Conservation (phyloP, 2,113 vertebrate genomes). For the Meles meles region DNA sequence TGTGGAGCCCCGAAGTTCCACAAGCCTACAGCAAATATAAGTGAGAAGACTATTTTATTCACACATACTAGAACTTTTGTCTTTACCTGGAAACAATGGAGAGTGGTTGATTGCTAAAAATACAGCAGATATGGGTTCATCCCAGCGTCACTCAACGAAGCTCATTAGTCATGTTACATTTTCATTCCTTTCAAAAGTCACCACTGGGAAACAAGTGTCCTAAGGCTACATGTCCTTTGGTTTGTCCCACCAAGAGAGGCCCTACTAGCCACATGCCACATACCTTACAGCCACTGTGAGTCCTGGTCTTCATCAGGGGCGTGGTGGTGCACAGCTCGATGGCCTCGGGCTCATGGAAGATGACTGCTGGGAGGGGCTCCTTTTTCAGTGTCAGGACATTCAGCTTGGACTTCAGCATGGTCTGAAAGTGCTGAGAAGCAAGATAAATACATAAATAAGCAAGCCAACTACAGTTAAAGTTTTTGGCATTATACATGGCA, state of each 20-base stretch:
- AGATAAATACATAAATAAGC: background rate
- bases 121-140: background rate
- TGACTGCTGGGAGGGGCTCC: slow-evolving; percentile 95
- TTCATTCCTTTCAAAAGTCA: background rate
- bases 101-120: background rate
- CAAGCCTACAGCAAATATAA: background rate
- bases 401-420: slow-evolving; percentile 98
- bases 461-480: background rate
- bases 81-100: background rate
- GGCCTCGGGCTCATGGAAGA: slow-evolving; percentile 97
- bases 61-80: background rate
- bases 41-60: background rate
- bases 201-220: background rate
- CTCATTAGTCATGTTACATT: background rate
- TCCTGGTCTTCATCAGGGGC: slow-evolving; percentile 89
- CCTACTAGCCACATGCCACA: accelerated
- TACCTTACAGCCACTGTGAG: slow-evolving; percentile 96
- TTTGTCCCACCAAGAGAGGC: background rate
- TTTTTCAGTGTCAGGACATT: slow-evolving; percentile 98
- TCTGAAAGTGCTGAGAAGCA: slow-evolving; percentile 95
- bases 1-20: background rate
- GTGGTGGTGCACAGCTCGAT: slow-evolving; percentile 97
- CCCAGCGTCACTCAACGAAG: background rate
- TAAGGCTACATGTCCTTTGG: background rate
- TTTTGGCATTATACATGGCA: accelerated